Base-by-base conservation (phyloP, 1,140 invertebrate genomes). In the Leptinotarsa undecemlineata region DNA sequence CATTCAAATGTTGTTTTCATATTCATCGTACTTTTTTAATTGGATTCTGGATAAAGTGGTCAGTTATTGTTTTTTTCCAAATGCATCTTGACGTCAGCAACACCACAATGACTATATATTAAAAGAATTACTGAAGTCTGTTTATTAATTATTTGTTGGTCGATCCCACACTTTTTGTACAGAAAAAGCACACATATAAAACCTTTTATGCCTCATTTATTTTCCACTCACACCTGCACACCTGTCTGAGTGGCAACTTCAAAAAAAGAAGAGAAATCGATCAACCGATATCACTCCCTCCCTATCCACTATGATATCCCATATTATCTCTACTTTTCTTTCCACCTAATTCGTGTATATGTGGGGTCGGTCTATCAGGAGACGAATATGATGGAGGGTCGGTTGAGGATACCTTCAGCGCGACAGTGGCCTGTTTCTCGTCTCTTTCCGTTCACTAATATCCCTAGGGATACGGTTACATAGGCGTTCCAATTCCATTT, bases 331-430 rank as follows among this genome's bases (percentile, higher is more conserved):
- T 57, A 57, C 51, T 57, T 57, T 57, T 19, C 51, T 57, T 57
- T 57, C 51, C 51, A 57, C 51, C n/a, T 57, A 57, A 57, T 57
- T 57, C 51, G 51, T 57, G 13, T 57, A 57, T 57, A 57, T 57
- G n/a, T 15, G 15, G 51, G n/a, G 51, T 42, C 33, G 33, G 33
- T 42, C 33, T 42, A 42, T 42, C 33, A 42, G 33, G 33, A 42
- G 33, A 42, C 33, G 33, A 19, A 57, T 57, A 57, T 57, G 51
- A 57, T 57, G 51, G 51, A 57, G 51, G 51, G 15, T 57, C 1
- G 51, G 51, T 57, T 17, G 33, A 42, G 33, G 51, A 57, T 19
- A 14, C 51, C 15, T 57, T 57, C 15, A 19, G 51, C 51, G 51
- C n/a, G 51, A 57, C 51, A 57, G 51, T 57, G 51, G 51, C 51